A percentile compares a stretch with the other conserved stretches of the same genome.
These are phyloP conservation scores for Athalia rosae DNA, from an alignment of 2,888 invertebrate genomes.

Conservation along the genomic window DNA sequence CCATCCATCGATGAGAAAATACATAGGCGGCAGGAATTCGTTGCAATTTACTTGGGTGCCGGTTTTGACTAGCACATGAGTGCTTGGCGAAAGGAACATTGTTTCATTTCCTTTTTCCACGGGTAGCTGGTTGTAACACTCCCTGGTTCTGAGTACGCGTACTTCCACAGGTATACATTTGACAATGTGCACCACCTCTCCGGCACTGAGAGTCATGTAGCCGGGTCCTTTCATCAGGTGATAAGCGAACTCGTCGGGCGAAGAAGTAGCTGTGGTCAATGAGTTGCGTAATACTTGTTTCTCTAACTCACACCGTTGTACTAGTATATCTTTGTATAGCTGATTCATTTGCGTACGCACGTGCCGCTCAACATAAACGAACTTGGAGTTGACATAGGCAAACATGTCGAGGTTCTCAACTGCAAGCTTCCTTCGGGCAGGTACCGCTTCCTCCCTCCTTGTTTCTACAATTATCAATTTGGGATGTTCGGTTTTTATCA, in stretches of 20 bases:
- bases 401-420: slow-evolving; percentile 49
- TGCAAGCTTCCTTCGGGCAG: background rate
- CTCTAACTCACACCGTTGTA: slow-evolving; percentile 56
- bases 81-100: slow-evolving; percentile 47
- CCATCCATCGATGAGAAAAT: slow-evolving; percentile 47
- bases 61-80: slow-evolving; percentile 44
- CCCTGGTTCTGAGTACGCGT: slow-evolving; percentile 47
- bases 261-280: slow-evolving; percentile 52
- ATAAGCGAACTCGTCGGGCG: slow-evolving; percentile 58
- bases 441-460: background rate
- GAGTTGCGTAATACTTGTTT: slow-evolving; percentile 57
- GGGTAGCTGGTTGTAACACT: slow-evolving; percentile 53
- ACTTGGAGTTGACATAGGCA: slow-evolving; percentile 53
- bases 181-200: slow-evolving; percentile 56
- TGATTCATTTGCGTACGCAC: slow-evolving; percentile 50
- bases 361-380: slow-evolving; percentile 55
- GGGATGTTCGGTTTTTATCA: slow-evolving; percentile 42
- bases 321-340: slow-evolving; percentile 55
- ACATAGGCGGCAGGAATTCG: slow-evolving; percentile 46
- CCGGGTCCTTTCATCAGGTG: slow-evolving; percentile 57
- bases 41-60: slow-evolving; percentile 48
- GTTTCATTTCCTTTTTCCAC: slow-evolving; percentile 48
- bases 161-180: slow-evolving; percentile 51
- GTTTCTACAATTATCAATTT: slow-evolving; percentile 15
- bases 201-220: slow-evolving; percentile 55